Conservation (phyloP, 2,113 vertebrate genomes). For the Urocitellus parryii region DNA sequence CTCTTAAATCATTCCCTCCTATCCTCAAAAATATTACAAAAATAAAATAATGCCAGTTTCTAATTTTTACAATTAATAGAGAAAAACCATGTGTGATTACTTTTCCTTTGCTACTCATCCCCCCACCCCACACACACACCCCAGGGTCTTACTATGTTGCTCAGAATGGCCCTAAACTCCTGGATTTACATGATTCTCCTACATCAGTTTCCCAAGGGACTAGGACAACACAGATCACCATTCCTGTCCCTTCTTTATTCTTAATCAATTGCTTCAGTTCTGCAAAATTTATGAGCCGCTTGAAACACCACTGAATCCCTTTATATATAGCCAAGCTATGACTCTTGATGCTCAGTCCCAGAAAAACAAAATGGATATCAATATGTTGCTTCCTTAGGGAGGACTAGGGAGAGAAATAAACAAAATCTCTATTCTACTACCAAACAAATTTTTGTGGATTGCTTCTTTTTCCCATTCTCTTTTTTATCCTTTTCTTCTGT, state of each 20-base stretch:
- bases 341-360: not conserved
- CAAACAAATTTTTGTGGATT: not conserved
- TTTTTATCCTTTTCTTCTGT: not conserved
- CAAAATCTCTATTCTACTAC: not conserved
- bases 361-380: not conserved
- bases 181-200: not conserved
- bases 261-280: not conserved
- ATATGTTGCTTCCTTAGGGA: not conserved
- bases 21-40: conserved; percentile 15
- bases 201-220: not conserved
- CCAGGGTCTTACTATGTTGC: not conserved
- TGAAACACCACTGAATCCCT: not conserved
- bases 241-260: not conserved
- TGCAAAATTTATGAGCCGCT: not conserved
- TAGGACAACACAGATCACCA: not conserved
- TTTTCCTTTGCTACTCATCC: not conserved
- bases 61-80: not conserved
- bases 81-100: not conserved
- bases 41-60: conserved; percentile 40
- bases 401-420: not conserved
- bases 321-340: not conserved
- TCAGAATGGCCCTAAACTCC: not conserved
- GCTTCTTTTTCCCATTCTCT: conserved; percentile 24
- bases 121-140: too few species aligned
- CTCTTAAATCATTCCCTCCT: not conserved